phyloP scores from a whole-genome alignment of 1,140 invertebrate species.

The Drosophila hydei region DNA sequence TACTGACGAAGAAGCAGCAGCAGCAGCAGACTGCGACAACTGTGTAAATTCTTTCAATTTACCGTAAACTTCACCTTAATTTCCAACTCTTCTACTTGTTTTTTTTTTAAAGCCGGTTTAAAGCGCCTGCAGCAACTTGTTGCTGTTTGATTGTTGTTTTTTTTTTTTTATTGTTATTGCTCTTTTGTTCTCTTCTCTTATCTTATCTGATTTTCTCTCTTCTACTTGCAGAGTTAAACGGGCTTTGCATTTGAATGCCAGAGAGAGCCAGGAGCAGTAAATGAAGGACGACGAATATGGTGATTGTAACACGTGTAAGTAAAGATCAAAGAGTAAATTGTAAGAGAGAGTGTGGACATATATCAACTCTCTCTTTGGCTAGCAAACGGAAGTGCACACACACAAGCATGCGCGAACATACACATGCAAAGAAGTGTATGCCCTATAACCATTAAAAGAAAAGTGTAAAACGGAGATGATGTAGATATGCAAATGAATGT shows the following conservation, averaged over 20 bases:
- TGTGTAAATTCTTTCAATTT: conserved; percentile 83
- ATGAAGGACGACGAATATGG: conserved; percentile 83
- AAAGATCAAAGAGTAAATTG: conserved; percentile 3
- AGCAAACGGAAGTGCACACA: conserved; percentile 39
- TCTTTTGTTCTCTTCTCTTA: conserved; percentile 10
- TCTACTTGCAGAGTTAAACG: conserved; percentile 42
- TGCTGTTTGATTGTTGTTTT: conserved; percentile 15
- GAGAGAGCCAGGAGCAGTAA: conserved; percentile 69
- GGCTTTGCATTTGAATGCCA: conserved; percentile 56
- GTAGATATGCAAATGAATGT: conserved; percentile 18
- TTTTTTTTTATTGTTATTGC: conserved; percentile 6
- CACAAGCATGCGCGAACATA: not conserved
- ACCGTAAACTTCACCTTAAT: conserved; percentile 84
- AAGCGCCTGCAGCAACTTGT: conserved; percentile 43
- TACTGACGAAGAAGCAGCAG: conserved; percentile 19
- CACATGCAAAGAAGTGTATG: not conserved
- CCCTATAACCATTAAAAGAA: conserved; percentile 1
- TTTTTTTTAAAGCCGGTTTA: conserved; percentile 46
- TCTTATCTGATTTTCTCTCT: conserved; percentile 35
- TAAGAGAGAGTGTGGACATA: not conserved
- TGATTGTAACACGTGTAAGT: conserved; percentile 84
- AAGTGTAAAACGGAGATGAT: not conserved
- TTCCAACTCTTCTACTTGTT: conserved; percentile 50
- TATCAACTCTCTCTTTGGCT: conserved; percentile 3
- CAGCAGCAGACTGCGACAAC: conserved; percentile 54